Evolutionary conservation across 92 coral and sea anemone genomes (phyloP), one percentile per base, ranked within the genome.

Genomic region (Nematostella vectensis): DNA sequence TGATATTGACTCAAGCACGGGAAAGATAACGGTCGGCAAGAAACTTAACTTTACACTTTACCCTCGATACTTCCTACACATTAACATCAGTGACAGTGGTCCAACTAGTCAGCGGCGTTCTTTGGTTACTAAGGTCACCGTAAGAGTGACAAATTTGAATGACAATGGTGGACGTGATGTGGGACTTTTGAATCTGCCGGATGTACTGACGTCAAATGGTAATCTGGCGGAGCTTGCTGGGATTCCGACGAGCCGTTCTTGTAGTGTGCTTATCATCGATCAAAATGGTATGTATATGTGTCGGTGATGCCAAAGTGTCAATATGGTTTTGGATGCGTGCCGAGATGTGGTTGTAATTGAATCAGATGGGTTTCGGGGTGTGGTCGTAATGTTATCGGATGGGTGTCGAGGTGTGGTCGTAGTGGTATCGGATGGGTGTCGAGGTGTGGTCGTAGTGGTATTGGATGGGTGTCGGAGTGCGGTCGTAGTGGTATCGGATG

Each of bases 111-210:
- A 70, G 49, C 74, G 70, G 29, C 75, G 65, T 19, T 65, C 55
- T 9, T 50, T 55, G 3, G 67, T 71, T 70, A 74, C 83, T 21
- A 70, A 59, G 68, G 72, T 76, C 28, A 81, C 83, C 0, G 68
- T 81, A 2, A 52, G 88, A 28, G 16, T 81, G 43, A 71, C 73
- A 21, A 81, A 60, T 47, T 49, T 37, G 40, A 49, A 65, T 49
- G 83, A 81, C 57, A 70, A 67, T 25, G 88, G 88, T 30, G 88
- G 88, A 0, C 63, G 47, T 20, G 88, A 81, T 51, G 53, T 81
- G n/a, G 25, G 31, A 13, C 44, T 81, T 25, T 27, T 43, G 38
- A 68, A 58, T 42, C 27, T 52, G 25, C 23, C 27, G 2, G 45
- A 31, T 33, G 44, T 36, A 6, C 57, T 81, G 29, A 70, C 83